Evolutionary conservation across 2,888 invertebrate genomes (phyloP).

Genomic region (Nomada hirtipes): DNA sequence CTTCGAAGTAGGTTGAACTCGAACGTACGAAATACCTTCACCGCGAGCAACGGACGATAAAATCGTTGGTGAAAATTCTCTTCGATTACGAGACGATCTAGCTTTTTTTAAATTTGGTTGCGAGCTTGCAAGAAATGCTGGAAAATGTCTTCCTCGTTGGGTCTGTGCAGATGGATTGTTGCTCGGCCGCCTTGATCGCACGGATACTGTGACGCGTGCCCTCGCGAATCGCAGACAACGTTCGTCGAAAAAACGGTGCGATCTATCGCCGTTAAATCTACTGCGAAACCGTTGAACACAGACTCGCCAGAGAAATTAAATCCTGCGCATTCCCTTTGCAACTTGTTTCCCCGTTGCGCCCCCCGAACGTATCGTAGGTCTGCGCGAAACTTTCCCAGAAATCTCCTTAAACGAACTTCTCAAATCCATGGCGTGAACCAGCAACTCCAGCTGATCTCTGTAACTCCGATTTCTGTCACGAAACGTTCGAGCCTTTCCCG

Average conservation of each 20-base stretch:
- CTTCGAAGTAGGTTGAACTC: conserved; percentile 1
- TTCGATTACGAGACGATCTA: not conserved
- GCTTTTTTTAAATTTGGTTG: no score
- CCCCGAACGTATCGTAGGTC: conserved; percentile 1
- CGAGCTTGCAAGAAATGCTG: no score
- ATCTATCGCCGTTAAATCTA: conserved; percentile 15
- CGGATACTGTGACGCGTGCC: no score
- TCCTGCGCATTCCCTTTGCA: not conserved
- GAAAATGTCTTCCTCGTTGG: no score
- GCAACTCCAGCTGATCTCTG: not conserved
- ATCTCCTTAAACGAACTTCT: conserved; percentile 12
- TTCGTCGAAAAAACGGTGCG: conserved; percentile 1
- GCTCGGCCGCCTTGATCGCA: no score
- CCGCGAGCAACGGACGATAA: conserved; percentile 27
- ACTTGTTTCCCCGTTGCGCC: not conserved
- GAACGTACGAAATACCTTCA: conserved; percentile 26
- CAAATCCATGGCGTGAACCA: conserved; percentile 52
- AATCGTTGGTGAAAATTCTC: conserved; percentile 24
- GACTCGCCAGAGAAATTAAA: not conserved
- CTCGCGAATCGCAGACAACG: not conserved
- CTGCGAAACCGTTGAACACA: conserved; percentile 31
- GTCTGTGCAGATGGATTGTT: not conserved
- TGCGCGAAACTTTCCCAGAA: not conserved
- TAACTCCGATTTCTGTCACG: not conserved
- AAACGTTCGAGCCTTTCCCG: not conserved